Percentiles rank a stretch among this genome's conserved stretches.
Conservation (phyloP, 2,888 invertebrate genomes). For the Caenorhabditis sp. region DNA sequence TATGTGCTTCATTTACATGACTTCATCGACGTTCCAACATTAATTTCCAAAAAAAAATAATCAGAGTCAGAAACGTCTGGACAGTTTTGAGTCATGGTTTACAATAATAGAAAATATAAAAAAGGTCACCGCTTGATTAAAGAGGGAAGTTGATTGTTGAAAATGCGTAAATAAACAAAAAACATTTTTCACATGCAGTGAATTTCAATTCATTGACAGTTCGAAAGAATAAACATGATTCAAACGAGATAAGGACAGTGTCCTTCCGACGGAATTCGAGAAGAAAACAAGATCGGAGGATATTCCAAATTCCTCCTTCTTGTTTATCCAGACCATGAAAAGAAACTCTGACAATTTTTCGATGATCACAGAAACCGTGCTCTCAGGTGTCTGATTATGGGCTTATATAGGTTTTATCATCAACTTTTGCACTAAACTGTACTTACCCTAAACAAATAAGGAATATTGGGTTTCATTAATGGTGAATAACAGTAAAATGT, state of each 20-base stretch:
- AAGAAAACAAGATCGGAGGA: background rate
- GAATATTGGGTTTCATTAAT: background rate
- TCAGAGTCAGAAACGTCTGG: too few relatives aligned
- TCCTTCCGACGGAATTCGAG: too few relatives aligned
- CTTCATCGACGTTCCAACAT: too few relatives aligned
- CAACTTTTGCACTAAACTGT: background rate
- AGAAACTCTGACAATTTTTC: background rate
- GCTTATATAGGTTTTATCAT: conserved; percentile 2
- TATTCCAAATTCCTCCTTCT: background rate
- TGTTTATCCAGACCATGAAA: background rate
- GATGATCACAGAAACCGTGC: background rate
- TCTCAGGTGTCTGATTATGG: conserved; percentile 5
- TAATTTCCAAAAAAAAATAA: too few relatives aligned
- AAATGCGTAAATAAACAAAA: background rate
- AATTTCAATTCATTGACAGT: too few relatives aligned
- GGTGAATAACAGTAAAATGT: conserved; percentile 29
- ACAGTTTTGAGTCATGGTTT: too few relatives aligned
- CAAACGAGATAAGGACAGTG: too few relatives aligned
- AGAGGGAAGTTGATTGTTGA: background rate
- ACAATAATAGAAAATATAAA: background rate
- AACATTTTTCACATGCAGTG: background rate
- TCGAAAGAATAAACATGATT: too few relatives aligned
- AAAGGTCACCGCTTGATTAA: too few relatives aligned
- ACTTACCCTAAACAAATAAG: background rate
- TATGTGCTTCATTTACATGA: too few relatives aligned